These are phyloP conservation scores for Erpetoichthys calabaricus DNA, from an alignment of 2,797 vertebrate species.

Conservation along the genomic window DNA sequence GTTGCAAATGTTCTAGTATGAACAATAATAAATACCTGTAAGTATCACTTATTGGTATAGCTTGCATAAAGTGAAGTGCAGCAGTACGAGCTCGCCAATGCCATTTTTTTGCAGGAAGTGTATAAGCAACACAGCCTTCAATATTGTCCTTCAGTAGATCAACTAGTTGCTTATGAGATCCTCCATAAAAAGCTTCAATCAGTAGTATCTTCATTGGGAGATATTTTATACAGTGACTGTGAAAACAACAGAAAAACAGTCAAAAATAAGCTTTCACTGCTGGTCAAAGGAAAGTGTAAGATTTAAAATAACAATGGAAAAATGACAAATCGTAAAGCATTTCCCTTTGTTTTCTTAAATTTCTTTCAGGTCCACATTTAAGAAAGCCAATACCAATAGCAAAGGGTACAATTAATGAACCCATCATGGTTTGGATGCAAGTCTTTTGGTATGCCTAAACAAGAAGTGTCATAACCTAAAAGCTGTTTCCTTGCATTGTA, in stretches of 20 bases:
- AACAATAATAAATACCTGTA: conserved; percentile 57
- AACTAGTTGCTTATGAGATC: conserved; percentile 81
- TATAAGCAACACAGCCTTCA: conserved; percentile 45
- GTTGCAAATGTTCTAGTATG: no score
- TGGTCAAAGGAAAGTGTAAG: no score
- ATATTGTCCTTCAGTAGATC: conserved; percentile 66
- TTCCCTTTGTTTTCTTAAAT: no score
- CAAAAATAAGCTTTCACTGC: conserved; percentile 3
- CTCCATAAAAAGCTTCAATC: conserved; percentile 80
- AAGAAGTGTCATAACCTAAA: no score
- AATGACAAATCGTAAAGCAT: no score
- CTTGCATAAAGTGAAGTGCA: conserved; percentile 75
- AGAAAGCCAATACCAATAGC: no score
- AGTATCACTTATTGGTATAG: conserved; percentile 44
- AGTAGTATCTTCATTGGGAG: conserved; percentile 59
- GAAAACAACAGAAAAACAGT: conserved; percentile 17
- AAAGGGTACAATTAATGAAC: no score
- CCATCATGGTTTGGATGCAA: no score
- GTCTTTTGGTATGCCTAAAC: no score
- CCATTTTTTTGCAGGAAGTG: conserved; percentile 88
- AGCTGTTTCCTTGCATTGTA: no score
- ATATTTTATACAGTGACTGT: conserved; percentile 9
- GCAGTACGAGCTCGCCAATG: conserved; percentile 83
- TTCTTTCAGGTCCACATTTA: no score
- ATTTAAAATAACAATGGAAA: no score